Evolutionary conservation across 1,140 invertebrate species (phyloP).

Genomic region (Parasteatoda tepidariorum): DNA sequence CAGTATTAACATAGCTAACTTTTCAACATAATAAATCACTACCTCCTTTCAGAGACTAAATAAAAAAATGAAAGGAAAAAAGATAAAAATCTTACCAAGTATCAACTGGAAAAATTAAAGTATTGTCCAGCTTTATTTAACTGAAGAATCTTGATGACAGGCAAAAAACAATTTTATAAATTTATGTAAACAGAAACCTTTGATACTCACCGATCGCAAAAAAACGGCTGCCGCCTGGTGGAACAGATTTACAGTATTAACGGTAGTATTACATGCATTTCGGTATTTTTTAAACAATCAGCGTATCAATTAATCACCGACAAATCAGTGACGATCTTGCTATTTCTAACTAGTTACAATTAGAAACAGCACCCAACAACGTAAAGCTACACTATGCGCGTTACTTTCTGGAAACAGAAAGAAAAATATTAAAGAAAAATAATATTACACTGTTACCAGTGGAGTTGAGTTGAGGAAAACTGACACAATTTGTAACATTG

Average conservation of each 20-base stretch:
- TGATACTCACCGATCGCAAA: not conserved
- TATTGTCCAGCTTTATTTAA: not conserved
- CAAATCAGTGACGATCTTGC: not conserved
- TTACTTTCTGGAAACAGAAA: too few species aligned
- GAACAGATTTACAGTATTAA: not conserved
- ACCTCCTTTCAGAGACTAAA: not conserved
- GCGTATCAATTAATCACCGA: not conserved
- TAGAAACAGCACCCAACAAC: not conserved
- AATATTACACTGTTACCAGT: too few species aligned
- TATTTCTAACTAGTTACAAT: not conserved
- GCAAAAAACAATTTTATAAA: not conserved
- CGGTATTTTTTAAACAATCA: not conserved
- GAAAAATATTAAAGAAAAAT: too few species aligned
- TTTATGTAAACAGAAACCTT: not conserved
- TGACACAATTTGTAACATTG: too few species aligned
- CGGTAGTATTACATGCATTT: not conserved
- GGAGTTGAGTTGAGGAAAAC: too few species aligned
- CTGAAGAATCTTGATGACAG: not conserved
- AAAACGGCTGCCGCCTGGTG: not conserved
- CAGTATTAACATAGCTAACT: constrained; percentile 50
- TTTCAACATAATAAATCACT: not conserved
- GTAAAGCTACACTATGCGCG: too few species aligned
- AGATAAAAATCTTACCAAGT: not conserved
- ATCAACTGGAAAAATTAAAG: too few species aligned
- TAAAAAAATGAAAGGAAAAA: not conserved